Conservation (phyloP, 2,888 invertebrate species). For the Drosophila seclusa region DNA sequence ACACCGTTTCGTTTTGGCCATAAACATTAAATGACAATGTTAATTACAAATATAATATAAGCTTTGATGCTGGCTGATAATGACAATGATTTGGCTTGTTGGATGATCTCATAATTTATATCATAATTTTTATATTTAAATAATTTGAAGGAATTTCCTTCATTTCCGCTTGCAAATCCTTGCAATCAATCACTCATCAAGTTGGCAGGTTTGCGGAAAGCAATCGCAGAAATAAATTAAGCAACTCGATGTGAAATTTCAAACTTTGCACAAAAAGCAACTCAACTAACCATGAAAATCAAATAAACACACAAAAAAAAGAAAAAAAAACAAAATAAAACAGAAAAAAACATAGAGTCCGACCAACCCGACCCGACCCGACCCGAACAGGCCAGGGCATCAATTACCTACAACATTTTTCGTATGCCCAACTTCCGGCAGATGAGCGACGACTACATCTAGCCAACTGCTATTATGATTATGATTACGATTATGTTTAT, state of each 20-base stretch:
- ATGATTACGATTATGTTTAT: conserved; percentile 25
- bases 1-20: neutral
- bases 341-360: neutral
- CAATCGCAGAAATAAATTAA: neutral
- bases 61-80: neutral
- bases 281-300: conserved; percentile 69
- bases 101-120: conserved; percentile 46
- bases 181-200: conserved; percentile 3
- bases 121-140: neutral
- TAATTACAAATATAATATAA: conserved; percentile 6
- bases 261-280: conserved; percentile 4
- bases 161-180: conserved; percentile 8
- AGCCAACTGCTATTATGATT: conserved; percentile 37
- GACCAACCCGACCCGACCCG: neutral
- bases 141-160: conserved; percentile 8
- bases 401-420: conserved; percentile 52
- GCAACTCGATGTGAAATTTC: conserved; percentile 12
- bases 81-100: neutral
- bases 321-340: neutral
- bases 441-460: conserved; percentile 45
- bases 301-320: conserved; percentile 51
- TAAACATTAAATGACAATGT: conserved; percentile 1
- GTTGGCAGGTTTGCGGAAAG: conserved; percentile 8
- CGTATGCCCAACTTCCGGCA: conserved; percentile 57
- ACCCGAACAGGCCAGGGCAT: conserved; percentile 29